Percentiles rank a stretch among this genome's conserved stretches.
phyloP scores from a whole-genome alignment of 2,797 vertebrate species.

The Poecilia wingei region DNA sequence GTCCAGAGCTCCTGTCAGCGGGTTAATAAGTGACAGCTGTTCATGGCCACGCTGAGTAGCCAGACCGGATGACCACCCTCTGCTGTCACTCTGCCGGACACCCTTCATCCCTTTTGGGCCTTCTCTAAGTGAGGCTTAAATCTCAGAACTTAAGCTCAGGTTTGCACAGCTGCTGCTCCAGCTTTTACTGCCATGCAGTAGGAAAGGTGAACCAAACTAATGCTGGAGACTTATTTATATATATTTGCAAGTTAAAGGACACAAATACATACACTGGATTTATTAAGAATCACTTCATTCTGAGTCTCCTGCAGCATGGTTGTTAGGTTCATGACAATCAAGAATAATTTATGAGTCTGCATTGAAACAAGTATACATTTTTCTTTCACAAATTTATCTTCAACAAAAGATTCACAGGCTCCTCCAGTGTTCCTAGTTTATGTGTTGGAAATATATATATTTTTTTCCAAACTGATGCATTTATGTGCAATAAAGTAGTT shows the following conservation, averaged over 20 bases:
- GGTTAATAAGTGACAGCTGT: conserved; percentile 94
- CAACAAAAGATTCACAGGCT: neutral
- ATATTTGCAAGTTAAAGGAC: neutral
- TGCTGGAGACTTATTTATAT: neutral
- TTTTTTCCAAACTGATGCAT: neutral
- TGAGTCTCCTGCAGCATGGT: neutral
- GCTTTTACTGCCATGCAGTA: conserved; percentile 81
- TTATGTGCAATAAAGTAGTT: neutral
- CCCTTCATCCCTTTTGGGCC: conserved; percentile 67
- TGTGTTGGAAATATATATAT: neutral
- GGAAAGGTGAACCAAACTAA: conserved; percentile 78
- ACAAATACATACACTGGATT: neutral
- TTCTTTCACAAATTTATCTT: neutral
- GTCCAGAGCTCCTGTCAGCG: conserved; percentile 85
- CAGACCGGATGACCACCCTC: conserved; percentile 74
- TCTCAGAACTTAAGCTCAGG: conserved; percentile 81
- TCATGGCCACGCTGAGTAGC: conserved; percentile 80
- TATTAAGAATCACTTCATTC: neutral
- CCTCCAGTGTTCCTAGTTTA: neutral
- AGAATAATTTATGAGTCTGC: neutral
- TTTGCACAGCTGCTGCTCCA: conserved; percentile 89
- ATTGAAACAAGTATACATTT: neutral
- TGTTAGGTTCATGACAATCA: neutral
- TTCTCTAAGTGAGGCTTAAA: conserved; percentile 79
- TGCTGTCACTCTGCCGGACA: conserved; percentile 62